A percentile compares a stretch with the other conserved stretches of the same genome.
phyloP scores from a whole-genome alignment of 2,113 vertebrate genomes.

The Nycticebus coucang region DNA sequence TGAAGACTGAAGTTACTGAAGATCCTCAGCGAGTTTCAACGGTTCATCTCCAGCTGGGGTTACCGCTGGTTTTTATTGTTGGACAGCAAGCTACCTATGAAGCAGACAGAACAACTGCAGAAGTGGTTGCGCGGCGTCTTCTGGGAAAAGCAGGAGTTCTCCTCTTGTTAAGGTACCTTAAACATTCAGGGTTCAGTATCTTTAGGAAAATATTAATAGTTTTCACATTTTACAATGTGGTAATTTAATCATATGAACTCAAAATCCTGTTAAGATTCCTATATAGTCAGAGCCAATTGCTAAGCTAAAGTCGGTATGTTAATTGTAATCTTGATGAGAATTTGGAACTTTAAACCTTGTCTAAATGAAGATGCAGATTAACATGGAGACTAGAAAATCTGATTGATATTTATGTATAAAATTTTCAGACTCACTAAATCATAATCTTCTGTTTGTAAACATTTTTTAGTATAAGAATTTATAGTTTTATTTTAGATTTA shows the following conservation, averaged over 20 bases:
- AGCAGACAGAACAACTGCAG: slow-evolving; percentile 89
- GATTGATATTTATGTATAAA: neutral
- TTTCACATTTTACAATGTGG: neutral
- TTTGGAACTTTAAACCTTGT: slow-evolving; percentile 26
- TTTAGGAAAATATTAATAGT: neutral
- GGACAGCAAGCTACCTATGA: slow-evolving; percentile 88
- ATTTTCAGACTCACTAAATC: slow-evolving; percentile 13
- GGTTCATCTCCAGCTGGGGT: slow-evolving; percentile 88
- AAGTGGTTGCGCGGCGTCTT: slow-evolving; percentile 91
- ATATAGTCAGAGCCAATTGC: slow-evolving; percentile 9
- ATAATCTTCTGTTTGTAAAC: slow-evolving; percentile 2
- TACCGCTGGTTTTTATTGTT: slow-evolving; percentile 94
- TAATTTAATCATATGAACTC: neutral
- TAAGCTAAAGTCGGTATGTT: neutral
- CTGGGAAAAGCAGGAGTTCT: slow-evolving; percentile 91
- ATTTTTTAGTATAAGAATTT: slow-evolving; percentile 49
- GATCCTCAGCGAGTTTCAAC: slow-evolving; percentile 91
- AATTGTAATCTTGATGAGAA: slow-evolving; percentile 44
- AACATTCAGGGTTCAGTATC: neutral
- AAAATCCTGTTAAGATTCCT: neutral
- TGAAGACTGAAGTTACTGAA: slow-evolving; percentile 89
- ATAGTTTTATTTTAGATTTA: slow-evolving; percentile 42
- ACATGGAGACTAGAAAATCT: neutral
- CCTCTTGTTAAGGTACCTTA: slow-evolving; percentile 91
- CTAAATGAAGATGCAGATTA: neutral